A percentile compares a stretch with the other conserved stretches of the same genome.
These are phyloP conservation scores for Neoarius graeffei DNA, from an alignment of 2,113 vertebrate species.

Conservation along the genomic window DNA sequence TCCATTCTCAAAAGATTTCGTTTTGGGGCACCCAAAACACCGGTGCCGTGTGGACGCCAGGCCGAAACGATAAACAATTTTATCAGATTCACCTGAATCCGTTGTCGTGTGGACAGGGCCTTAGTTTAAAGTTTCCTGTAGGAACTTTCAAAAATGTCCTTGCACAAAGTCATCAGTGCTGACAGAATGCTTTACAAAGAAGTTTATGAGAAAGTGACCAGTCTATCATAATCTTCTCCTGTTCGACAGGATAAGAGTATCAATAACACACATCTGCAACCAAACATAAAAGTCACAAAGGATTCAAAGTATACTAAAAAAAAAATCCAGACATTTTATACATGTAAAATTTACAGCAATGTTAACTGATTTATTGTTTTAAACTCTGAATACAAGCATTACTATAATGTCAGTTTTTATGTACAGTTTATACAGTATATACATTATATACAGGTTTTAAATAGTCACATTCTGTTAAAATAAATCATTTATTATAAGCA, in stretches of 20 bases:
- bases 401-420: background rate
- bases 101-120: too few species aligned
- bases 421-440: too few species aligned
- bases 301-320: background rate
- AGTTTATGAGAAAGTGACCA: conserved; percentile 23
- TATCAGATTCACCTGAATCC: too few species aligned
- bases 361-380: background rate
- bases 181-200: conserved; percentile 24
- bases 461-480: background rate
- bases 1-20: too few species aligned
- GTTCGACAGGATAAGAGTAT: conserved; percentile 35
- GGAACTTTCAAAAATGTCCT: conserved; percentile 47
- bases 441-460: background rate
- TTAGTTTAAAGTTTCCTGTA: conserved; percentile 48
- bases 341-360: background rate
- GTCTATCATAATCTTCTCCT: conserved; percentile 34
- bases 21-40: too few species aligned
- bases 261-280: conserved; percentile 69
- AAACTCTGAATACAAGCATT: background rate
- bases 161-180: conserved; percentile 34
- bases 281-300: conserved; percentile 61
- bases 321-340: background rate
- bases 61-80: too few species aligned
- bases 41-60: too few species aligned
- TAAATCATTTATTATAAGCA: background rate